Percentiles rank a stretch among this genome's conserved stretches.
Conservation (phyloP, 2,113 vertebrate species). For the Sylvilagus bachmani region DNA sequence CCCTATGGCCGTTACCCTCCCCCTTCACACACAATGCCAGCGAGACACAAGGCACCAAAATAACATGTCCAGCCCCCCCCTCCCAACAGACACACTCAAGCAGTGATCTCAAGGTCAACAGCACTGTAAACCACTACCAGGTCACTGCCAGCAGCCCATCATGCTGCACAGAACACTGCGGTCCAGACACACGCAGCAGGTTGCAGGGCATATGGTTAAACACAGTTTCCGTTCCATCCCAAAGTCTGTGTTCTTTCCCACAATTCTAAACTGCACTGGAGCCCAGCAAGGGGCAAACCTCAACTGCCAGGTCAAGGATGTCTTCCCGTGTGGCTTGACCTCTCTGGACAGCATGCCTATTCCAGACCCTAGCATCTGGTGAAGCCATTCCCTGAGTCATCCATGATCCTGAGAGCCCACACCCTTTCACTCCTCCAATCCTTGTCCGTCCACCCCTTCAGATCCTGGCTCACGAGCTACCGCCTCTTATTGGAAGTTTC, state of each 20-base stretch:
- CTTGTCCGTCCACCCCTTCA: background rate
- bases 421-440: background rate
- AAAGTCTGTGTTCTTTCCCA: background rate
- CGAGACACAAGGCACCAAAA: background rate
- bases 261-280: background rate
- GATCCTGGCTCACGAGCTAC: background rate
- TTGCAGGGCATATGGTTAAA: too few species aligned
- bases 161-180: background rate
- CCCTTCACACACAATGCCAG: background rate
- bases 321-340: background rate
- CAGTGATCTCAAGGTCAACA: background rate
- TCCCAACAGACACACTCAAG: background rate
- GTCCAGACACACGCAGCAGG: background rate
- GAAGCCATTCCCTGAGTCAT: background rate
- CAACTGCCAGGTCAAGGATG: background rate
- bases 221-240: background rate
- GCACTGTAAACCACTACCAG: accelerated
- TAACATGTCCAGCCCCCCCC: background rate
- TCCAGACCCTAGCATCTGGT: background rate
- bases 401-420: accelerated
- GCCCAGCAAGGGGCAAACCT: too few species aligned
- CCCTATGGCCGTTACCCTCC: too few species aligned
- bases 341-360: background rate
- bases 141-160: background rate
- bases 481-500: background rate